These are phyloP conservation scores for Hippocampus guttulatus DNA, from an alignment of 2,113 vertebrate genomes.

Conservation along the genomic window DNA sequence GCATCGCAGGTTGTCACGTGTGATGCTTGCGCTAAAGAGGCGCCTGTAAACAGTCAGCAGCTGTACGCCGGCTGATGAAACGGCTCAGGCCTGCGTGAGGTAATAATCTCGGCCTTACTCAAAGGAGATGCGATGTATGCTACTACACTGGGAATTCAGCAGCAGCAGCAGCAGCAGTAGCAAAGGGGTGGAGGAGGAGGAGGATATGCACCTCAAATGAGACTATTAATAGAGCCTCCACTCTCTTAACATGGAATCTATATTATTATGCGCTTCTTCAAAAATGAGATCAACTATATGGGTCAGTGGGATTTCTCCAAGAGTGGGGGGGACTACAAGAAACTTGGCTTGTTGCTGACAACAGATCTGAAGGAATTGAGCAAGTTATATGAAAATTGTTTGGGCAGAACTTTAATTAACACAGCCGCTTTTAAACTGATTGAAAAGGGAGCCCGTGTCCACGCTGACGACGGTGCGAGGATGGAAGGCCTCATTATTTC, in stretches of 20 bases:
- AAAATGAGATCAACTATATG: slow-evolving; percentile 70
- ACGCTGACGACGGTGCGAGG: slow-evolving; percentile 35
- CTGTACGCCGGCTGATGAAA: slow-evolving; percentile 59
- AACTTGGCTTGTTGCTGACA: slow-evolving; percentile 65
- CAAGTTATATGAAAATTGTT: slow-evolving; percentile 67
- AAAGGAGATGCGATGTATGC: slow-evolving; percentile 65
- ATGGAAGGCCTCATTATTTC: slow-evolving; percentile 67
- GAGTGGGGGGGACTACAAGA: slow-evolving; percentile 44
- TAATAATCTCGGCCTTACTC: slow-evolving; percentile 62
- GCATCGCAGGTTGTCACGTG: slow-evolving; percentile 64
- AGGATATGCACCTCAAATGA: slow-evolving; percentile 47
- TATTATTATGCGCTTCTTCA: slow-evolving; percentile 58
- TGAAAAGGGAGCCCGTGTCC: slow-evolving; percentile 67
- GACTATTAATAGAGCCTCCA: slow-evolving; percentile 64
- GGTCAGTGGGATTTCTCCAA: slow-evolving; percentile 69
- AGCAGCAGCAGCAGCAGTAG: slow-evolving; percentile 46
- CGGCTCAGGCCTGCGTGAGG: slow-evolving; percentile 49
- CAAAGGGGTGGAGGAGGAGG: slow-evolving; percentile 34
- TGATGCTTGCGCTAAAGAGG: slow-evolving; percentile 52
- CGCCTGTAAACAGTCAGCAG: slow-evolving; percentile 46
- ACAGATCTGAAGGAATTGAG: slow-evolving; percentile 69
- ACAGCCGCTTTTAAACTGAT: slow-evolving; percentile 66
- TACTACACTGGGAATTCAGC: slow-evolving; percentile 62
- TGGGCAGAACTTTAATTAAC: slow-evolving; percentile 73
- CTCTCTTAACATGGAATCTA: slow-evolving; percentile 51